Conservation (phyloP, 1,140 invertebrate genomes). For the Diachasmimorpha longicaudata region DNA sequence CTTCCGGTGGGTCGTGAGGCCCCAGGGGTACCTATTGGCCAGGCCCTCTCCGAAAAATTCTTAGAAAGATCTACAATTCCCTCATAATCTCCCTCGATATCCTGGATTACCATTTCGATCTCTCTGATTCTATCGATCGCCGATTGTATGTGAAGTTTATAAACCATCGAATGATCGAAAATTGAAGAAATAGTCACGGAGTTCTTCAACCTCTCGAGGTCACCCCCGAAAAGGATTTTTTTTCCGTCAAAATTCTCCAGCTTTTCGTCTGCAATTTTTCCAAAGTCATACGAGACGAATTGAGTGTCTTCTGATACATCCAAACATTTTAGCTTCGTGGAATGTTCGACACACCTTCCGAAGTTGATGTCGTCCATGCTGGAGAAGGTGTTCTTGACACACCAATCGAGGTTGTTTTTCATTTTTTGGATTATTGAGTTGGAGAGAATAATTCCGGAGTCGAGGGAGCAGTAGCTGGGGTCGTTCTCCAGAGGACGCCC, state of each 20-base stretch:
- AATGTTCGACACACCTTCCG: constrained; percentile 79
- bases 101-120: constrained; percentile 61
- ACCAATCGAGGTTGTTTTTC: constrained; percentile 80
- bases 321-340: constrained; percentile 69
- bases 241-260: constrained; percentile 45
- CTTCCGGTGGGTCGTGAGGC: constrained; percentile 73
- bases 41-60: constrained; percentile 51
- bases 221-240: constrained; percentile 29
- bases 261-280: background rate
- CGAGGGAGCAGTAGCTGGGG: constrained; percentile 69
- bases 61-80: background rate
- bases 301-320: constrained; percentile 57
- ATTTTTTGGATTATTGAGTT: constrained; percentile 78
- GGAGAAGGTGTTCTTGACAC: constrained; percentile 81
- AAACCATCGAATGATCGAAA: constrained; percentile 68
- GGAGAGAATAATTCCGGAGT: constrained; percentile 77
- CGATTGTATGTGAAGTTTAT: constrained; percentile 75
- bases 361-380: constrained; percentile 81
- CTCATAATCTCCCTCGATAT: constrained; percentile 38
- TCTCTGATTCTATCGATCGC: constrained; percentile 63
- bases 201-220: constrained; percentile 59
- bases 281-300: background rate
- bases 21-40: constrained; percentile 82
- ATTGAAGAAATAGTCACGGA: constrained; percentile 73
- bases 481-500: constrained; percentile 64